Percentiles rank a stretch among this genome's conserved stretches.
phyloP scores from a whole-genome alignment of 2,113 vertebrate genomes.

The Phyllopteryx taeniolatus region DNA sequence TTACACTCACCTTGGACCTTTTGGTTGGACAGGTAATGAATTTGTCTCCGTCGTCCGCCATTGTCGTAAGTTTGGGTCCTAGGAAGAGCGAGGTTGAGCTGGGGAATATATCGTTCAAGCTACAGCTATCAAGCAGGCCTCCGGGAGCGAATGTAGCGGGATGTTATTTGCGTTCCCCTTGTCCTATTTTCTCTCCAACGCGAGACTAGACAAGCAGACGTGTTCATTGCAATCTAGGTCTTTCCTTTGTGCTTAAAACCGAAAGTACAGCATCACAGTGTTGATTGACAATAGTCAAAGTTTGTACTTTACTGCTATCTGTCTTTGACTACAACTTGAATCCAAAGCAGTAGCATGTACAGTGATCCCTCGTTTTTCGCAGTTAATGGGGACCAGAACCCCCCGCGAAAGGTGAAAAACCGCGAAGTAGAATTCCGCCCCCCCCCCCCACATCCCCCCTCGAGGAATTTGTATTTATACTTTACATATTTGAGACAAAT shows the following conservation, averaged over 20 bases:
- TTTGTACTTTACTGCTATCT: too few relatives aligned
- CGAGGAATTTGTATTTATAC: too few relatives aligned
- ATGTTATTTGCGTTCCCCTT: constrained; percentile 1
- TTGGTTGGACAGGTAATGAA: constrained; percentile 74
- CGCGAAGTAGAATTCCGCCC: too few relatives aligned
- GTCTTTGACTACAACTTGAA: too few relatives aligned
- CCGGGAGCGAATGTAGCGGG: constrained; percentile 17
- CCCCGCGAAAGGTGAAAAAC: too few relatives aligned
- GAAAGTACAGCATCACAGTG: not conserved
- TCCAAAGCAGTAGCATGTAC: too few relatives aligned
- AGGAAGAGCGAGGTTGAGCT: not conserved
- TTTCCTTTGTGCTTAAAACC: not conserved
- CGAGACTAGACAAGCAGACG: not conserved
- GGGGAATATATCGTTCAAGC: constrained; percentile 13
- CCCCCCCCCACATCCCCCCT: too few relatives aligned
- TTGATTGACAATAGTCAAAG: too few relatives aligned
- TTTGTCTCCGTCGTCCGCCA: not conserved
- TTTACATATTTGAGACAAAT: too few relatives aligned
- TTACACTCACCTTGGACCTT: constrained; percentile 78
- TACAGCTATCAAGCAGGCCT: constrained; percentile 48
- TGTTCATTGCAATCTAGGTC: not conserved
- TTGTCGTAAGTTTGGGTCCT: not conserved
- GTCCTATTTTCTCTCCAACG: constrained; percentile 2
- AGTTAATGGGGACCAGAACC: too few relatives aligned
- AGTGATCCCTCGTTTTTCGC: too few relatives aligned